phyloP scores from a whole-genome alignment of 2,888 invertebrate species.

The Craniophora ligustri region DNA sequence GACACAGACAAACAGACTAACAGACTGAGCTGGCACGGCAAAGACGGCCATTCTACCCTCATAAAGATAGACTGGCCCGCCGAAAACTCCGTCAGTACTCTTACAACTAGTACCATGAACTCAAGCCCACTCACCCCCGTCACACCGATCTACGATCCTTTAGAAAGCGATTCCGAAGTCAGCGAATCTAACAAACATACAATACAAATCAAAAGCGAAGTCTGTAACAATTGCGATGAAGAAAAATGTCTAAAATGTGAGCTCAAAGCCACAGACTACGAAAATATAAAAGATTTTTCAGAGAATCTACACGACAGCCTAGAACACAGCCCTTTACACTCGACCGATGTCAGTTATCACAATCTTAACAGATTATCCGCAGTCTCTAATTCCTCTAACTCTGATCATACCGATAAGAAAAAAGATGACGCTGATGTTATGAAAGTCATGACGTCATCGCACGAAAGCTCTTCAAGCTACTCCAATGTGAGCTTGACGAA shows the following conservation, averaged over 20 bases:
- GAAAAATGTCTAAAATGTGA: conserved; percentile 83
- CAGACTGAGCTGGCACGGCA: conserved; percentile 82
- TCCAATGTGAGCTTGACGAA: conserved; percentile 76
- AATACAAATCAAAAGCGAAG: conserved; percentile 72
- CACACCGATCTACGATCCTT: conserved; percentile 78
- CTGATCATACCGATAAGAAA: conserved; percentile 64
- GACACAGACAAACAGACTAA: conserved; percentile 60
- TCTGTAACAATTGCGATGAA: conserved; percentile 72
- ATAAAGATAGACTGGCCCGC: conserved; percentile 84
- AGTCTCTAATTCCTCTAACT: conserved; percentile 79
- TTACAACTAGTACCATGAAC: conserved; percentile 74
- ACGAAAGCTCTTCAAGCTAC: conserved; percentile 82
- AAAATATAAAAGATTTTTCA: conserved; percentile 64
- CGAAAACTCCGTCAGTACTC: conserved; percentile 72
- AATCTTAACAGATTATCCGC: conserved; percentile 84
- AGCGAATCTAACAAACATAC: conserved; percentile 79
- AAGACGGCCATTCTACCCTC: conserved; percentile 82
- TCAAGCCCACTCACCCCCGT: conserved; percentile 76
- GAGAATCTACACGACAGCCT: conserved; percentile 68
- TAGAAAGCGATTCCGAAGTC: conserved; percentile 82
- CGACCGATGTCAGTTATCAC: conserved; percentile 83
- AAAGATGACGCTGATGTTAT: conserved; percentile 66
- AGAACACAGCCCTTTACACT: conserved; percentile 77
- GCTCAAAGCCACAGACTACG: conserved; percentile 77
- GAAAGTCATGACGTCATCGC: conserved; percentile 83